These are phyloP conservation scores for Bucco capensis DNA, from an alignment of 2,113 vertebrate genomes.

Conservation along the genomic window DNA sequence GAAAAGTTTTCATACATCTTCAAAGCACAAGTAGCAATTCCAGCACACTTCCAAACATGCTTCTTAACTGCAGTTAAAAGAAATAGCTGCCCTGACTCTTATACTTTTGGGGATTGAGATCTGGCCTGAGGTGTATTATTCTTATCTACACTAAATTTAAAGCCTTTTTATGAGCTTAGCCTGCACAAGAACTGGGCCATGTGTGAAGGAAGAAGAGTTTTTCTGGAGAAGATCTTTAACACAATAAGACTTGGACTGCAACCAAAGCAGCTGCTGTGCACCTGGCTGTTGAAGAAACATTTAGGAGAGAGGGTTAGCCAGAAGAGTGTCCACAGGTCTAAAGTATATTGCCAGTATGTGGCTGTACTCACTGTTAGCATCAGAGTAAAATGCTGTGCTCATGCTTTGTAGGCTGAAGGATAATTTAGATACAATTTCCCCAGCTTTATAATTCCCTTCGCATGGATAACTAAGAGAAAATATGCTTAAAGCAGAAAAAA, in stretches of 20 bases:
- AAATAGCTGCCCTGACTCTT: not conserved
- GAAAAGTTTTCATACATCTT: not conserved
- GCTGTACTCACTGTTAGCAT: not conserved
- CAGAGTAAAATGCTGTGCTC: not conserved
- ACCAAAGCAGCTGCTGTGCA: not conserved
- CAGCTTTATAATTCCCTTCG: not conserved
- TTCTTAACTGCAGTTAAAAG: not conserved
- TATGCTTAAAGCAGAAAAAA: not conserved
- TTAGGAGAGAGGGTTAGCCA: not conserved
- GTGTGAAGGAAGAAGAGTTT: not conserved
- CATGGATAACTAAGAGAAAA: not conserved
- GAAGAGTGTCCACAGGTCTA: not conserved
- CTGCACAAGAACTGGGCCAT: rapidly evolving
- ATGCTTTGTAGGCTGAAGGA: not conserved
- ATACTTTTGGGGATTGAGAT: rapidly evolving
- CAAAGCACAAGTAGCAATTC: not conserved
- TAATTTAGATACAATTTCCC: not conserved
- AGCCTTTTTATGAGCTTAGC: not conserved
- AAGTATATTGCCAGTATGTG: not conserved
- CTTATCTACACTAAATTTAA: not conserved
- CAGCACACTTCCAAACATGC: not conserved
- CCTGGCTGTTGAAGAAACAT: not conserved
- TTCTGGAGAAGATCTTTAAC: not conserved
- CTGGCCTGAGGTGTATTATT: not conserved
- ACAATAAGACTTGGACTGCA: not conserved